Evolutionary conservation across 2,797 vertebrate genomes (phyloP).

Genomic region (Danionella dracula): DNA sequence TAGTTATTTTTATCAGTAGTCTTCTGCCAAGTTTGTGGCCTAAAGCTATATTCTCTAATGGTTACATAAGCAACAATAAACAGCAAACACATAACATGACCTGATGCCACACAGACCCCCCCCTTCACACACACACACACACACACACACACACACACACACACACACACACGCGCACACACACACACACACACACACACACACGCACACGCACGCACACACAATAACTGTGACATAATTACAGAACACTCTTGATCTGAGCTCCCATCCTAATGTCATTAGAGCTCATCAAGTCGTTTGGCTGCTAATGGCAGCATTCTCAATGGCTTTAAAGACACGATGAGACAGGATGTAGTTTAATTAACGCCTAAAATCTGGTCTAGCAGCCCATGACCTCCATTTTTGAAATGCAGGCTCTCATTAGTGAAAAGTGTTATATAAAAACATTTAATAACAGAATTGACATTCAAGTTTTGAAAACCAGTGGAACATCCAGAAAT

Average conservation of each 20-base stretch:
- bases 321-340: not conserved
- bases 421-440: constrained; percentile 23
- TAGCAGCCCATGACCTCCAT: not conserved
- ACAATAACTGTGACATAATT: not conserved
- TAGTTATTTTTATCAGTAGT: constrained; percentile 5
- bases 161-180: not conserved
- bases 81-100: constrained; percentile 14
- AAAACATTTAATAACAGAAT: constrained; percentile 13
- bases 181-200: not conserved
- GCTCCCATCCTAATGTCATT: constrained; percentile 7
- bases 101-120: not conserved
- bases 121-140: not conserved
- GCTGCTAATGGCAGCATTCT: not conserved
- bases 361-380: not conserved
- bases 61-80: constrained; percentile 13
- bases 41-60: not conserved
- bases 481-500: constrained; percentile 6
- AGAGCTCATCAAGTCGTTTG: constrained; percentile 8
- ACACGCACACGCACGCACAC: not conserved
- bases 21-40: not conserved
- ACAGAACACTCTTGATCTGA: not conserved
- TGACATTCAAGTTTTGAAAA: not conserved
- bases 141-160: not conserved
- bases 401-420: constrained; percentile 4
- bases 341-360: not conserved